Percentiles rank a stretch among this genome's conserved stretches.
Evolutionary conservation across 2,888 invertebrate genomes (phyloP).

Genomic region (Drosophila paracracens): DNA sequence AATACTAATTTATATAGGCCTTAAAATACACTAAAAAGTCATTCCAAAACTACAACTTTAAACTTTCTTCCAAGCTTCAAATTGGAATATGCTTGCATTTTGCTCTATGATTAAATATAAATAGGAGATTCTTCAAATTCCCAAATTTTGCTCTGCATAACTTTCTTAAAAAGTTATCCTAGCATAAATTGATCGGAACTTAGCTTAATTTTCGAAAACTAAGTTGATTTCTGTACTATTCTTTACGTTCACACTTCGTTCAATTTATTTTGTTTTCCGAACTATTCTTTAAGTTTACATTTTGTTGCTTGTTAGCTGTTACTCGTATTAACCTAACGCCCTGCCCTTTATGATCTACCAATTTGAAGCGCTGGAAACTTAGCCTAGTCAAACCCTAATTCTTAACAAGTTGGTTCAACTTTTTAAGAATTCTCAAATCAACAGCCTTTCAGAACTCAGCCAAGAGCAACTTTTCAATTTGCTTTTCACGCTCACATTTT

Average conservation of each 20-base stretch:
- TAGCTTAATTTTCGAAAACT: neutral
- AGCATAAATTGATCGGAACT: neutral
- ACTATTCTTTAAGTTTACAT: neutral
- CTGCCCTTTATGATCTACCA: neutral
- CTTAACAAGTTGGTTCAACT: slow-evolving; percentile 50
- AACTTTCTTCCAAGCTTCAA: neutral
- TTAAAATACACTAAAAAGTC: neutral
- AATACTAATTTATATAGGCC: neutral
- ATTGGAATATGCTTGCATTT: neutral
- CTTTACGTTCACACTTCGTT: slow-evolving; percentile 1
- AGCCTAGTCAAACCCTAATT: slow-evolving; percentile 19
- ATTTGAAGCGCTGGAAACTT: slow-evolving; percentile 16
- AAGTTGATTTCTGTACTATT: neutral
- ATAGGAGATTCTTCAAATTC: neutral
- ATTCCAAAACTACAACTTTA: neutral
- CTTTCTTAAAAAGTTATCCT: neutral
- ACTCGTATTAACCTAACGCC: slow-evolving; percentile 1
- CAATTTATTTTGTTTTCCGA: neutral
- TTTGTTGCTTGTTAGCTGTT: slow-evolving; percentile 2
- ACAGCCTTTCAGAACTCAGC: slow-evolving; percentile 63
- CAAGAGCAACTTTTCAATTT: slow-evolving; percentile 70
- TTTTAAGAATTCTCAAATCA: slow-evolving; percentile 63
- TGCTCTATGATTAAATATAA: neutral
- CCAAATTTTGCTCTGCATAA: neutral
- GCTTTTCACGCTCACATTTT: slow-evolving; percentile 72